phyloP scores from a whole-genome alignment of 2,113 vertebrate species.

The Barbus barbus region DNA sequence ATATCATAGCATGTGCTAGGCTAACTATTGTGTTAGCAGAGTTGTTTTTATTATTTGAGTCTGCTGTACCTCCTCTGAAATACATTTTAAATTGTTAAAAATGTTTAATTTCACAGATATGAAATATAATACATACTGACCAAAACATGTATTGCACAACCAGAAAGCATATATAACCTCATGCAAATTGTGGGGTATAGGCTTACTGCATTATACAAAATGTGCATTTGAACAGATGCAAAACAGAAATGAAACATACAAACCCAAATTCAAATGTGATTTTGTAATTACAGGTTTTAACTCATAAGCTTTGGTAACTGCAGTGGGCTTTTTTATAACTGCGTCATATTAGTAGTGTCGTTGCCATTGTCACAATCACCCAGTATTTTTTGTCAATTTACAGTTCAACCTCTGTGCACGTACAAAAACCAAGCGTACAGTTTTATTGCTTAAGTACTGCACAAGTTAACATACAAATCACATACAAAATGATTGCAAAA shows the following conservation, averaged over 20 bases:
- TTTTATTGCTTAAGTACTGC: constrained; percentile 75
- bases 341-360: constrained; percentile 20
- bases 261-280: constrained; percentile 20
- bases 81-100: constrained; percentile 15
- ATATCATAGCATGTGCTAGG: constrained; percentile 20
- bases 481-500: constrained; percentile 61
- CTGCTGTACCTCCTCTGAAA: not conserved
- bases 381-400: constrained; percentile 44
- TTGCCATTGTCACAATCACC: constrained; percentile 39
- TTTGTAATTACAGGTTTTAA: constrained; percentile 41
- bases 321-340: constrained; percentile 40
- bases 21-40: not conserved
- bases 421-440: constrained; percentile 63
- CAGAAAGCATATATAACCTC: constrained; percentile 13
- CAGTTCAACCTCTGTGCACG: constrained; percentile 64
- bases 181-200: constrained; percentile 36
- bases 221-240: constrained; percentile 17
- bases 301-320: constrained; percentile 55
- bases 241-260: constrained; percentile 29
- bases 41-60: not conserved
- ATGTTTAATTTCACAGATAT: not conserved
- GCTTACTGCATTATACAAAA: constrained; percentile 28
- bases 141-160: constrained; percentile 21
- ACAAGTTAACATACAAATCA: constrained; percentile 62
- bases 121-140: constrained; percentile 14